Evolutionary conservation across 2,797 vertebrate species (phyloP), one percentile per base, ranked within the genome.

Genomic region (Carapus acus): DNA sequence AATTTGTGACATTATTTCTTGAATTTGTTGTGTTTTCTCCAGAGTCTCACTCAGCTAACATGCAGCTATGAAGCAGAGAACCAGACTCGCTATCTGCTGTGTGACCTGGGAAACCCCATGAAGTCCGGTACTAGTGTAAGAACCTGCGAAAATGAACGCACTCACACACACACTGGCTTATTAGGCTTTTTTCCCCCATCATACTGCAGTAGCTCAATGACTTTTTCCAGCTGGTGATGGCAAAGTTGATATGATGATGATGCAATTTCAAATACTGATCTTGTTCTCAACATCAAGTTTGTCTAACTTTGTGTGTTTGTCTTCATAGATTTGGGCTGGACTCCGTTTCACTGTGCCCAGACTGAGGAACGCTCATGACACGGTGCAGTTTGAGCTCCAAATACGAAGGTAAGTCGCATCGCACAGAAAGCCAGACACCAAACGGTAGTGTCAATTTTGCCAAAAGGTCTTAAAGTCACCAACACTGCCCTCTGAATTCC

Each of bases 41-140:
- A 94, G 93, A 93, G 88, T 59, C 81, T 93, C 70, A 86, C 88
- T 29, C 87, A 88, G 74, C 82, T 93, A 72, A 90, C 87, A 36
- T 96, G 94, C 71, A 91, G 89, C 79, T 94, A 94, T 2, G 89
- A 85, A 31, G 72, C 79, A 0, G 86, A 90, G 73, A 94, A 96
- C 65, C 85, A 90, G 62, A 93, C 91, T 22, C 88, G 89, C 33
- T 85, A 86, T 43, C 87, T 96, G 1, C 54, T 90, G 65, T 96
- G 94, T 66, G 93, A 94, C 81, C 88, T 96, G 66, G 94, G 94
- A 59, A 96, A 96, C 84, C 93, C 94, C 65, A 93, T 96, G 93
- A 93, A 93, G 82, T 85, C 93, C 12, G 90, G 89, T 17, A 84
- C 88, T 64, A 92, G 73, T 9, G 93, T 94, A 83, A 92, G 91